Percentiles rank a stretch among this genome's conserved stretches.
Conservation (phyloP, 2,113 vertebrate species). For the Ifrita kowaldi region DNA sequence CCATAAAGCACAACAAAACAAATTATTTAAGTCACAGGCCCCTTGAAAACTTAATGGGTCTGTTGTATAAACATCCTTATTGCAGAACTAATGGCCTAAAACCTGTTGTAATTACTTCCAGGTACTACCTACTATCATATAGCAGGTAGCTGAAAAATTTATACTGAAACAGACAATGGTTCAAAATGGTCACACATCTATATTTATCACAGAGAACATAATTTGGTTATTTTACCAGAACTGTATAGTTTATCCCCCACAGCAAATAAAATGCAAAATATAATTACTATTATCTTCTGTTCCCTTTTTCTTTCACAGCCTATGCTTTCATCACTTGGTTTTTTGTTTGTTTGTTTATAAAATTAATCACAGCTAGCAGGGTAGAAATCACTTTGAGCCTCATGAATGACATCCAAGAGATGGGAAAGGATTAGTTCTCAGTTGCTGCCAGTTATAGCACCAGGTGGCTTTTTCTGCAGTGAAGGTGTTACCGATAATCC, state of each 20-base stretch:
- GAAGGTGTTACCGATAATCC: conserved; percentile 98
- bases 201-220: not conserved
- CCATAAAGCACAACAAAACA: conserved; percentile 42
- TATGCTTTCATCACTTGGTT: conserved; percentile 67
- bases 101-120: conserved; percentile 9
- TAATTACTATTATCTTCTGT: conserved; percentile 26
- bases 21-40: not conserved
- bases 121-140: not conserved
- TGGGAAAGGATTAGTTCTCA: conserved; percentile 95
- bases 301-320: conserved; percentile 37
- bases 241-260: not conserved
- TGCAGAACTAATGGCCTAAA: conserved; percentile 1
- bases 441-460: conserved; percentile 91
- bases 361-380: conserved; percentile 93
- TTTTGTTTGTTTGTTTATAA: conserved; percentile 83
- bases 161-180: not conserved
- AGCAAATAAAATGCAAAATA: conserved; percentile 14
- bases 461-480: conserved; percentile 92
- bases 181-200: not conserved
- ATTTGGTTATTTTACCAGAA: not conserved
- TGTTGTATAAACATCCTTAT: conserved; percentile 11
- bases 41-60: conserved; percentile 11
- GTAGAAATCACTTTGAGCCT: conserved; percentile 89
- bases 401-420: conserved; percentile 97
- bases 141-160: not conserved